Base-by-base conservation (phyloP, 1,140 invertebrate genomes). In the Danaus plexippus region DNA sequence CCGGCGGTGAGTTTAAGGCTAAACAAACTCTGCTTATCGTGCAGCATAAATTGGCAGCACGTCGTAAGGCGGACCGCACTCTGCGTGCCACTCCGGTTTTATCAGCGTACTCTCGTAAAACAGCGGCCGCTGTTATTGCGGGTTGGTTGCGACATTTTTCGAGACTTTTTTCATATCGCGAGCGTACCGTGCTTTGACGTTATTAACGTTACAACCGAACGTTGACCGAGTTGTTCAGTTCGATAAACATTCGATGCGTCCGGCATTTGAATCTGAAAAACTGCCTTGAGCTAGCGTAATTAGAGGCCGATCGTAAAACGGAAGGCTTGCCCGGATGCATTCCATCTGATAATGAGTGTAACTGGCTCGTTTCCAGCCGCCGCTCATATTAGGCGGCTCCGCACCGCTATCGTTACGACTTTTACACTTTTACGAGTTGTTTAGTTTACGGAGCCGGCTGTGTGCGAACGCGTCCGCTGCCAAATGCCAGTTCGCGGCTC, bases 361-460 rank as follows among this genome's bases (percentile, higher is more conserved):
- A 80, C 79, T 86, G 80, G 83, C 83, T 68, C 71, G 54, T 72
- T 66, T 86, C 83, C 83, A 86, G 75, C 83, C 72, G 71, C 78
- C 73, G 71, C 75, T 81, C 78, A 82, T 86, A 82, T 85, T 85
- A 82, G 78, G 76, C 70, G 59, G 69, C 67, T 71, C 72, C 66
- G 63, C 60, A 61, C 73, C 64, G 76, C 78, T 83, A 86, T 86
- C 83, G 81, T 79, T 79, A 81, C 78, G 78, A 85, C 71, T 86
- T 86, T 86, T 86, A 85, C 83, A 82, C 83, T 86, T 86, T 86
- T 85, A 86, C 78, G 83, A 85, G 77, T 85, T 82, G 80, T 84
- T 86, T 83, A 84, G 83, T 83, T 84, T 75, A 75, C 73, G 73
- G 63, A 72, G 71, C 77, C 75, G 70, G 80, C 77, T 75, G 77